A percentile compares a stretch with the other conserved stretches of the same genome.
Conservation (phyloP, 2,888 invertebrate species). For the Spilosoma lubricipeda region DNA sequence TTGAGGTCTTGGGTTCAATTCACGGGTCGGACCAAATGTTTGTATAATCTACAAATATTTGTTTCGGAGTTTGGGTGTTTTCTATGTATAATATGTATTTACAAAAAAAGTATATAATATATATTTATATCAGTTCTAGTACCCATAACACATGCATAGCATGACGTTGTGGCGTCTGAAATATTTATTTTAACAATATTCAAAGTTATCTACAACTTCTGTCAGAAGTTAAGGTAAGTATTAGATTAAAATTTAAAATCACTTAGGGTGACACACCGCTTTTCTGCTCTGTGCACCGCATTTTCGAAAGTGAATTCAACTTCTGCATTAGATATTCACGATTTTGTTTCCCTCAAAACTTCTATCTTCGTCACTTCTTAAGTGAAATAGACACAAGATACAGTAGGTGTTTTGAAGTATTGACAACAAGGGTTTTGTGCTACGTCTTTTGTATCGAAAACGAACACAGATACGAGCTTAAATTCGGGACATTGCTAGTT, state of each 20-base stretch:
- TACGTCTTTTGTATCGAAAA: no score
- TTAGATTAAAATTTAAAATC: not conserved
- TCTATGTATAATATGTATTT: no score
- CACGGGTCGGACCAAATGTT: no score
- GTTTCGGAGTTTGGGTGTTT: no score
- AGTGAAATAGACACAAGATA: not conserved
- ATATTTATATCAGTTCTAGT: no score
- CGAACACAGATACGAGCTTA: not conserved
- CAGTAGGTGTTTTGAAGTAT: not conserved
- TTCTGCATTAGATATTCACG: not conserved
- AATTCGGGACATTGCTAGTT: no score
- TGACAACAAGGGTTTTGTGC: not conserved
- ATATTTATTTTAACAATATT: no score
- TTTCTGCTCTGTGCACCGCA: not conserved
- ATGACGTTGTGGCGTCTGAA: no score
- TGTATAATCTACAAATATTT: no score
- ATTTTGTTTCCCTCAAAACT: not conserved
- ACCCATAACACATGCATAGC: no score
- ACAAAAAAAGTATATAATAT: no score
- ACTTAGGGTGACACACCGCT: not conserved
- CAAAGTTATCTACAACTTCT: not conserved
- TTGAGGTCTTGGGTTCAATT: no score
- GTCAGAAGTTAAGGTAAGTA: not conserved
- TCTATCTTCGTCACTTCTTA: not conserved
- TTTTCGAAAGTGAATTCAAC: not conserved